A percentile compares a stretch with the other conserved stretches of the same genome.
Conservation (phyloP, 2,888 invertebrate genomes). For the Diadegma fenestrale region DNA sequence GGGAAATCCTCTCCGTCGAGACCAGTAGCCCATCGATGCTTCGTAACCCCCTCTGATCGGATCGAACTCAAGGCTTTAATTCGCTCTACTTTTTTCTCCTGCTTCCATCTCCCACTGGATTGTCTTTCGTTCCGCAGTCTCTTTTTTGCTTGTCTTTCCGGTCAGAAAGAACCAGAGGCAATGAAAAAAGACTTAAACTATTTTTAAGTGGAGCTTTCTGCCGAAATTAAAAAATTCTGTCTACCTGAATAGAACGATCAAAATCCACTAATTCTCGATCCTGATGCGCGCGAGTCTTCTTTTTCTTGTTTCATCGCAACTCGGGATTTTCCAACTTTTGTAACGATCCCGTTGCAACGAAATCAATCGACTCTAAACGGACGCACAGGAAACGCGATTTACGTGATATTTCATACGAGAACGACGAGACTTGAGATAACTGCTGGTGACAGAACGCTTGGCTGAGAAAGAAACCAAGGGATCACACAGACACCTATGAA, state of each 20-base stretch:
- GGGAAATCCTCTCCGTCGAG: constrained; percentile 59
- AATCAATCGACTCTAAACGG: constrained; percentile 19
- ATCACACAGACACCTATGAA: constrained; percentile 35
- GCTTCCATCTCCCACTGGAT: constrained; percentile 18
- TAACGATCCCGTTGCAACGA: background rate
- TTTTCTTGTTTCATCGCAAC: background rate
- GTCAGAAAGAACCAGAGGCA: constrained; percentile 10
- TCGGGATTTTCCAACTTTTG: constrained; percentile 12
- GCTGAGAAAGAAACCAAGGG: constrained; percentile 45
- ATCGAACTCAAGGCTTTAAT: constrained; percentile 55
- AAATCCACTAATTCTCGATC: constrained; percentile 10
- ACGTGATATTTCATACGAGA: constrained; percentile 16
- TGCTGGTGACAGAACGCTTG: constrained; percentile 28
- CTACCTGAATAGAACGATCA: background rate
- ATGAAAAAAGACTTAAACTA: constrained; percentile 22
- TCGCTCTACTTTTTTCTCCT: constrained; percentile 16
- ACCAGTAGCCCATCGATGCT: constrained; percentile 58
- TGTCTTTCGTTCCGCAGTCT: background rate
- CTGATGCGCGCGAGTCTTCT: background rate
- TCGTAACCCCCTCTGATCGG: constrained; percentile 48
- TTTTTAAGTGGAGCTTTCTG: background rate
- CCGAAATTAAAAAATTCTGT: background rate
- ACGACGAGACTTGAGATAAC: constrained; percentile 16
- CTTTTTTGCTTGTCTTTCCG: background rate
- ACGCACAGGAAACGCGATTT: constrained; percentile 6